phyloP scores from a whole-genome alignment of 2,797 vertebrate species.

The Prunella strophiata region DNA sequence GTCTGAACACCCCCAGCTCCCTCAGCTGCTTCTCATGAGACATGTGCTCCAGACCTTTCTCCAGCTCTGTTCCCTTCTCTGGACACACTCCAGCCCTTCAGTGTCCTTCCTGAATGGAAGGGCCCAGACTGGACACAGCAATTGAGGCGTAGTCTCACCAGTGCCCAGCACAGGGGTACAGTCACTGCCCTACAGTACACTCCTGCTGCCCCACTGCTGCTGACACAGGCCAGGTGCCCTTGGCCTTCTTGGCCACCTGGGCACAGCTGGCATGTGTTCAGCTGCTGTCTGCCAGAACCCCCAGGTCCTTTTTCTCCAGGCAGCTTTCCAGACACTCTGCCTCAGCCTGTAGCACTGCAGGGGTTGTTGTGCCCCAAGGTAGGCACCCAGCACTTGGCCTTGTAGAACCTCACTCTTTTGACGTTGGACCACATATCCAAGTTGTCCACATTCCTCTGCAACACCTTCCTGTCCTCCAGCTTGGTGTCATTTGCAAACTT shows the following conservation, averaged over 20 bases:
- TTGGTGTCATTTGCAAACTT: neutral
- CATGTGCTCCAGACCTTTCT: neutral
- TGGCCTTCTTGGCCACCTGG: neutral
- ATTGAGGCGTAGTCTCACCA: accelerated
- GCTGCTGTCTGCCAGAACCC: accelerated
- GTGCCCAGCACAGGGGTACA: accelerated
- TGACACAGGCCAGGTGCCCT: accelerated
- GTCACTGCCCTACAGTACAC: neutral
- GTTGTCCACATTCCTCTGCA: too few relatives aligned
- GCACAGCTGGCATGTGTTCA: neutral
- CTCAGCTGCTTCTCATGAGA: neutral
- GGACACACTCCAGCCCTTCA: accelerated
- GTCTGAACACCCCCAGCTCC: neutral
- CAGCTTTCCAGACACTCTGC: neutral
- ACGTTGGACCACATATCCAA: neutral
- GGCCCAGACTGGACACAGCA: neutral
- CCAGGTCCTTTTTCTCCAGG: neutral
- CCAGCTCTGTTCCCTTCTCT: neutral
- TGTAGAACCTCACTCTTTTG: neutral
- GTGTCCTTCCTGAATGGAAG: neutral
- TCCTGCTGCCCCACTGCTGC: neutral
- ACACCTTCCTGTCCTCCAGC: neutral
- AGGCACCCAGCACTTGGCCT: too few relatives aligned
- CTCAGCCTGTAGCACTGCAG: neutral
- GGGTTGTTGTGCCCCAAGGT: neutral